Conservation (phyloP, 2,888 invertebrate species). For the Esperia sulphurella region DNA sequence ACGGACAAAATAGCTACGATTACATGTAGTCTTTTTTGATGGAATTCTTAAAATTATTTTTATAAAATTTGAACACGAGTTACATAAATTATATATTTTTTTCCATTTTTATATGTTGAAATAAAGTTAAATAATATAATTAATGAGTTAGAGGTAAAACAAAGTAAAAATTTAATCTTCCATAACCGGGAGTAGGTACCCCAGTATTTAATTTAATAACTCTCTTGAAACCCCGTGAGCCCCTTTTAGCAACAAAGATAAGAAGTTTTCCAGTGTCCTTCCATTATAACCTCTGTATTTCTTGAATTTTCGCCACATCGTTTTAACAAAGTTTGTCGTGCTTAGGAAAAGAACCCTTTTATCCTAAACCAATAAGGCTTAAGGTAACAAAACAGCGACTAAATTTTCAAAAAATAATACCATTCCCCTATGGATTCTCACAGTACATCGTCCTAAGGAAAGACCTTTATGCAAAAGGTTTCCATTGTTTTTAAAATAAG, state of each 20-base stretch:
- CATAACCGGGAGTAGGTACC: neutral
- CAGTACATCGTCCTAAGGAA: too few relatives aligned
- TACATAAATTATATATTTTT: too few relatives aligned
- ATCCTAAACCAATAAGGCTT: neutral
- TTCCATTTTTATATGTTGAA: too few relatives aligned
- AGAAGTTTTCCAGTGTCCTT: neutral
- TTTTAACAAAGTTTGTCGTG: neutral
- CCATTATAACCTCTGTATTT: neutral
- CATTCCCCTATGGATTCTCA: neutral
- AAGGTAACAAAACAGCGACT: neutral
- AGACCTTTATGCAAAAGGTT: too few relatives aligned
- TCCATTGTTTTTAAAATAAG: too few relatives aligned
- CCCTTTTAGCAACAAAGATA: neutral
- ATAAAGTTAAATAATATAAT: too few relatives aligned
- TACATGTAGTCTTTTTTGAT: too few relatives aligned
- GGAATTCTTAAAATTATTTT: too few relatives aligned
- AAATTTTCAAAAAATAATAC: neutral
- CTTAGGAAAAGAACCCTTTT: neutral
- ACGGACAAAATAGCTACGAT: too few relatives aligned
- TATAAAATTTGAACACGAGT: too few relatives aligned
- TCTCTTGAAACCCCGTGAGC: neutral
- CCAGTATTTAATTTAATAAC: neutral
- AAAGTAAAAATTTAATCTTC: neutral
- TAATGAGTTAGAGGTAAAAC: too few relatives aligned
- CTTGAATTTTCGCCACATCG: neutral